Evolutionary conservation across 1,140 invertebrate genomes (phyloP).

Genomic region (Bombus picipes): DNA sequence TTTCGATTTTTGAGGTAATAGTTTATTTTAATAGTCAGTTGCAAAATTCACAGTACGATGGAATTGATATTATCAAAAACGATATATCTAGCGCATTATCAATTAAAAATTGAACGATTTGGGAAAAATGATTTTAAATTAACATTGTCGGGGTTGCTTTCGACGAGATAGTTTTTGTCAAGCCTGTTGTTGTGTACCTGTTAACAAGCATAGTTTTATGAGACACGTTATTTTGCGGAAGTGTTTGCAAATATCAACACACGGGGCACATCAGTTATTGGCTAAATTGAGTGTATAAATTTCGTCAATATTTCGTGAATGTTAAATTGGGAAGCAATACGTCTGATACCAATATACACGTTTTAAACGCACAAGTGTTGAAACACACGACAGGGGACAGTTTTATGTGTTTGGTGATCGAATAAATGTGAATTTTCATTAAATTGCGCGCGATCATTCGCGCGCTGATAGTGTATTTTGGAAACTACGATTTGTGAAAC

Average conservation of each 20-base stretch:
- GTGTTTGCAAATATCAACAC: not conserved
- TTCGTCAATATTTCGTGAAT: conserved; percentile 35
- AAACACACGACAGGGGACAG: not conserved
- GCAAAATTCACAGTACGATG: no score
- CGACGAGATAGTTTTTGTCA: no score
- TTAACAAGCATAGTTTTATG: no score
- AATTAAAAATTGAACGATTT: no score
- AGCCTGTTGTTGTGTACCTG: no score
- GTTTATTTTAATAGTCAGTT: no score
- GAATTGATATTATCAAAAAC: no score
- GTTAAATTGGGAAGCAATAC: conserved; percentile 20
- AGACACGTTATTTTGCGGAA: not conserved
- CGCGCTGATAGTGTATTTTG: not conserved
- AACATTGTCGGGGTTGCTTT: no score
- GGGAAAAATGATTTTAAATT: no score
- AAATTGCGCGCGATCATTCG: not conserved
- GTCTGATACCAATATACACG: not conserved
- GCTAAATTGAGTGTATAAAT: conserved; percentile 33
- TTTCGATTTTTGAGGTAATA: no score
- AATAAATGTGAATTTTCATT: conserved; percentile 16
- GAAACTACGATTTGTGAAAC: not conserved
- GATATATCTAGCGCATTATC: no score
- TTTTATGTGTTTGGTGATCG: not conserved
- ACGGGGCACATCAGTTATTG: not conserved
- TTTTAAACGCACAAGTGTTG: conserved; percentile 3